phyloP scores from a whole-genome alignment of 2,797 vertebrate genomes.

The Phrynocephalus guinanensis region DNA sequence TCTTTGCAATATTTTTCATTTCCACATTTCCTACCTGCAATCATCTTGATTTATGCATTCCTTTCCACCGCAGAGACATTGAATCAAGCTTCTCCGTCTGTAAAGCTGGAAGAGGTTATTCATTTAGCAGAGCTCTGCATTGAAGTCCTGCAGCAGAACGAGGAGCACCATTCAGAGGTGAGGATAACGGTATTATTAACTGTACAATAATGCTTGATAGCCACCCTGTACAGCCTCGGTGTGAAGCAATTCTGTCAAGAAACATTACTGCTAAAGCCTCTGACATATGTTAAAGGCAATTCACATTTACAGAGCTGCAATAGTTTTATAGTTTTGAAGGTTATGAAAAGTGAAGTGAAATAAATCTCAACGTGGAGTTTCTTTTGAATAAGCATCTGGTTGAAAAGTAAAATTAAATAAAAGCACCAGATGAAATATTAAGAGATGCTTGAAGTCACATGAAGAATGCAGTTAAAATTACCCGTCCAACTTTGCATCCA shows the following conservation, averaged over 20 bases:
- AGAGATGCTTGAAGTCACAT: constrained; percentile 48
- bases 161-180: constrained; percentile 97
- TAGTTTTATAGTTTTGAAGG: constrained; percentile 55
- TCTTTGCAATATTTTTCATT: constrained; percentile 23
- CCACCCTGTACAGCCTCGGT: constrained; percentile 42
- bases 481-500: constrained; percentile 48
- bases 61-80: constrained; percentile 77
- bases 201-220: constrained; percentile 33
- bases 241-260: constrained; percentile 62
- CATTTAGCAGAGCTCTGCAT: constrained; percentile 93
- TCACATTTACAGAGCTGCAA: constrained; percentile 61
- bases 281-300: constrained; percentile 66
- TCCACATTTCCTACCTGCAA: constrained; percentile 53
- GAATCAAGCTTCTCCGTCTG: constrained; percentile 84
- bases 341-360: constrained; percentile 65
- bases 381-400: constrained; percentile 41
- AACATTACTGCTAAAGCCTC: constrained; percentile 56
- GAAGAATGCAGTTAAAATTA: constrained; percentile 54
- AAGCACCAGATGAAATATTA: constrained; percentile 47
- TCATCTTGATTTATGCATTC: constrained; percentile 48
- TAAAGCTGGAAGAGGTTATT: constrained; percentile 90
- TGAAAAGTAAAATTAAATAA: constrained; percentile 55
- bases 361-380: constrained; percentile 52
- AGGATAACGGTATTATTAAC: constrained; percentile 59
- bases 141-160: constrained; percentile 96